Base-by-base conservation (phyloP, 2,797 vertebrate species). In the Betta splendens region DNA sequence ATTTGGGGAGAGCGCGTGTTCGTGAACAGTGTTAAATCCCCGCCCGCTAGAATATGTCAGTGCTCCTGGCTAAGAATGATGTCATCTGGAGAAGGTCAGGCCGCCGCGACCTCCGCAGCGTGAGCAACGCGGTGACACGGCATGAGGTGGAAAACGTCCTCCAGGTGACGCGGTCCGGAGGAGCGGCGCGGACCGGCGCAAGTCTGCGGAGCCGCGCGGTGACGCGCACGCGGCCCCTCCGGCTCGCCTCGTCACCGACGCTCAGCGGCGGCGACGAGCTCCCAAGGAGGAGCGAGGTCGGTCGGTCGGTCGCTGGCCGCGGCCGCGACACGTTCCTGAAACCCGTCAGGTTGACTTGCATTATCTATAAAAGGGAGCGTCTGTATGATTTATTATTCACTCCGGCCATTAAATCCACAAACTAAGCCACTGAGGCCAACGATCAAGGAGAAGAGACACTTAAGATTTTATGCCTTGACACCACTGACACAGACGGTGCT, bases 301-400 rank as follows among this genome's bases (percentile, higher is more conserved):
- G 26, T 45, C 39, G 18, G 51, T 57, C 52, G 32, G 26, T 45
- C 39, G 18, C 51, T 22, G 51, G 32, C 51, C 11, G 15, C 37
- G 35, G 61, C 52, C 23, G 21, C 17, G 49, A 71, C 58, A 46
- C 15, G 35, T 53, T 31, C 44, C 35, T 45, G 38, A 21, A 49
- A 53, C 20, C 3, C 26, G 50, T 49, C 55, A 13, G 25, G 22
- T 25, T 20, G 47, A 63, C 48, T n/a, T 38, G 26, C 9, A 10
- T 16, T 0, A 6, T 53, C 35, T 40, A 23, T 57, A 26, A 42
- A 53, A 60, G 17, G 1, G n/a, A 26, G 20, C 12, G 63, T 35
- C 48, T 12, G 40, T 51, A 2, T 11, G 12, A 61, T 69, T 57
- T 55, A 54, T 77, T 68, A 84, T 75, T 77, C 52, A 70, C 59